Evolutionary conservation across 1,140 invertebrate genomes (phyloP), one percentile per base, ranked within the genome.

Genomic region (Sycophaga agraensis): DNA sequence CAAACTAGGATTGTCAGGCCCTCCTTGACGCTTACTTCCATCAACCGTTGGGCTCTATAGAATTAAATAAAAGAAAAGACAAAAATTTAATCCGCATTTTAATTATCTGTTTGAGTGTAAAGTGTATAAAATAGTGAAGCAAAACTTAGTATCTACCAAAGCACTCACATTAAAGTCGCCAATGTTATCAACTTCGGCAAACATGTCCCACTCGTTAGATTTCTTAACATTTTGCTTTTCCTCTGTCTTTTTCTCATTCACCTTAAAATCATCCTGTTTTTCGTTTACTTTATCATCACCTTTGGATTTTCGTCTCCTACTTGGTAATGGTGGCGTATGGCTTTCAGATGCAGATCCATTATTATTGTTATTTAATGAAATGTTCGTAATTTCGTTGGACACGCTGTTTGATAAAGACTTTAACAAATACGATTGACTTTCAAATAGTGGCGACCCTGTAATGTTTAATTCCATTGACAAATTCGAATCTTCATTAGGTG

Each of bases 141-240:
- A 31, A 6, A 31, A 31, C 28, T 21, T 2, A 62, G 37, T 40
- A 28, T 34, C 60, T 43, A 61, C 86, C 37, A 31, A n/a, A 50
- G 60, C 37, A 86, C 89, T 88, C 83, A 96, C 93, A 84, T 89
- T 89, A 72, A 91, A 89, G 79, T 91, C 87, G 37, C 87, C 89
- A 66, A 93, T 92, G 74, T 89, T 91, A 74, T 97, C 94, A 56
- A 89, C 89, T 77, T 94, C 91, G 4, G 91, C 90, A 81, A 93
- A 94, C 89, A 93, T 94, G 73, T 93, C 91, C 87, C 90, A 88
- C 69, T 89, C 85, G 48, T 86, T 83, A 39, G 80, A 75, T 67
- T 84, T 86, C 66, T 82, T 78, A 4, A 68, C 65, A 59, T 64
- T 70, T 48, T 19, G 67, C 65, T 74, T 78, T 26, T 79, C 75